Conservation (phyloP, 2,797 vertebrate species). For the Liparis tanakae region DNA sequence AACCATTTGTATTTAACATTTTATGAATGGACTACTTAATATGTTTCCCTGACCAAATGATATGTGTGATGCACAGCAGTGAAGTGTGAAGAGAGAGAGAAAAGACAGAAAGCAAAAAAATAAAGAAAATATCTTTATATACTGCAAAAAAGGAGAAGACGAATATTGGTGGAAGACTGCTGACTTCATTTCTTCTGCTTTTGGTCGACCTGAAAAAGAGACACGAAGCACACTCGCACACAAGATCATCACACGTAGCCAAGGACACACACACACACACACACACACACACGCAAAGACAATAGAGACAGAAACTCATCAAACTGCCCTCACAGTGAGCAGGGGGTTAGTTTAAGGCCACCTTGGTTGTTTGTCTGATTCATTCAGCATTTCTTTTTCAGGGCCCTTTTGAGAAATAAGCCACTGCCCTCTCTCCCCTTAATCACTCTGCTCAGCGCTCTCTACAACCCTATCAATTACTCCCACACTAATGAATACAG, state of each 20-base stretch:
- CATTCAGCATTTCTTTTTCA: constrained; percentile 76
- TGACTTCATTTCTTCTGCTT: constrained; percentile 52
- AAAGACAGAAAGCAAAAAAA: constrained; percentile 35
- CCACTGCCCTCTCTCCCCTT: constrained; percentile 67
- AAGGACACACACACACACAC: constrained; percentile 14
- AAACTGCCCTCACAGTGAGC: constrained; percentile 59
- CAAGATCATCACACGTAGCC: constrained; percentile 5
- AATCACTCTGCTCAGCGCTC: constrained; percentile 80
- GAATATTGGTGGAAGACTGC: constrained; percentile 48
- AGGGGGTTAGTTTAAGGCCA: constrained; percentile 76
- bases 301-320: constrained; percentile 68
- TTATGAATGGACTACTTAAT: constrained; percentile 30
- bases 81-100: constrained; percentile 18
- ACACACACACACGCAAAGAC: constrained; percentile 35
- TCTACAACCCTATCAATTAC: constrained; percentile 82
- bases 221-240: constrained; percentile 47
- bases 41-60: constrained; percentile 34
- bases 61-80: constrained; percentile 42
- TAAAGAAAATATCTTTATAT: constrained; percentile 24
- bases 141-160: constrained; percentile 48
- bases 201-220: constrained; percentile 71
- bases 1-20: constrained; percentile 29
- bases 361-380: constrained; percentile 75
- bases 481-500: constrained; percentile 78
- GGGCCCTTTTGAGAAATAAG: constrained; percentile 78